A percentile compares a stretch with the other conserved stretches of the same genome.
Conservation (phyloP, 2,888 invertebrate genomes). For the Troilus luridus region DNA sequence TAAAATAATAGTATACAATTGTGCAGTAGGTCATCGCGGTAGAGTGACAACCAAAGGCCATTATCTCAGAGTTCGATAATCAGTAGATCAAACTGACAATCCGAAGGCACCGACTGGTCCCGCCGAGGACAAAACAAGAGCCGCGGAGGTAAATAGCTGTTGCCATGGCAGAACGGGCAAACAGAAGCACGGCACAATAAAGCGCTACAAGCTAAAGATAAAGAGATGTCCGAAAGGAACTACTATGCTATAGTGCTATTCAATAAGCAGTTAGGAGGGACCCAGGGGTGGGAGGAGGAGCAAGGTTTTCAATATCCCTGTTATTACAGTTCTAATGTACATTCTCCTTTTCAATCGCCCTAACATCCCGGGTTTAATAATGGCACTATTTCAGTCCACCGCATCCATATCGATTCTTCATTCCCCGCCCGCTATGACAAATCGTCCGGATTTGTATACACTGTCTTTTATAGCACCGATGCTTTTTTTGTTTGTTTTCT, state of each 20-base stretch:
- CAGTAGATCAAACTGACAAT: background rate
- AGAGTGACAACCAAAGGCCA: background rate
- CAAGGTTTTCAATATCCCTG: constrained; percentile 54
- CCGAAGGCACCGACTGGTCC: background rate
- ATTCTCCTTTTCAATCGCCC: constrained; percentile 54
- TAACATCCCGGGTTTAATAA: constrained; percentile 52
- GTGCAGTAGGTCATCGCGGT: background rate
- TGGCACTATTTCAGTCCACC: constrained; percentile 47
- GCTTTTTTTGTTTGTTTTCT: background rate
- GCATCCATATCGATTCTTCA: constrained; percentile 46
- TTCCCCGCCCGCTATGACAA: constrained; percentile 49
- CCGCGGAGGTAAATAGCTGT: background rate
- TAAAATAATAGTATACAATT: too few relatives aligned
- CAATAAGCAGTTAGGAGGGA: constrained; percentile 20
- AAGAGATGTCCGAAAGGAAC: constrained; percentile 22
- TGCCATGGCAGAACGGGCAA: background rate
- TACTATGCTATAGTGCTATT: background rate
- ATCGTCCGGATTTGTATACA: constrained; percentile 54
- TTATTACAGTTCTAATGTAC: constrained; percentile 57
- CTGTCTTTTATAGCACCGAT: constrained; percentile 14
- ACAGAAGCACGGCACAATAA: background rate
- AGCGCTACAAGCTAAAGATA: constrained; percentile 18
- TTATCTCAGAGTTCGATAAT: background rate
- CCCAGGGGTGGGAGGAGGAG: background rate
- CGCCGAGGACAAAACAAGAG: background rate